Percentiles rank a stretch among this genome's conserved stretches.
phyloP scores from a whole-genome alignment of 2,888 invertebrate genomes.

The Serripes groenlandicus region DNA sequence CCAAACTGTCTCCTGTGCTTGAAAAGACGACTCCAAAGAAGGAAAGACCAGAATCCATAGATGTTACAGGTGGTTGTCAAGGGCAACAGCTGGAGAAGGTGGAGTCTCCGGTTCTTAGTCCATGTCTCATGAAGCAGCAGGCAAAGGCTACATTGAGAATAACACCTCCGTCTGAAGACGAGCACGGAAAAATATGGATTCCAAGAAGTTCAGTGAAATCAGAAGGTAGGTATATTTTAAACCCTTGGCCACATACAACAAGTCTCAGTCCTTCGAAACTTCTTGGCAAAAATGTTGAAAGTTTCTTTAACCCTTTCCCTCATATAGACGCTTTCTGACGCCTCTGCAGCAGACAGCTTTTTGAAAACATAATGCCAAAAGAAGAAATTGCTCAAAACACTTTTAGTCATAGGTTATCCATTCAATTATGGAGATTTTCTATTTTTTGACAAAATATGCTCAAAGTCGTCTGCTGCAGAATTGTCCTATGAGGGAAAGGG shows the following conservation, averaged over 20 bases:
- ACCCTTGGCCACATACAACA: not conserved
- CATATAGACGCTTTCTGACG: too few species aligned
- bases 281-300: not conserved
- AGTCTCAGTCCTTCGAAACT: not conserved
- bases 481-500: too few species aligned
- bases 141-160: constrained; percentile 73
- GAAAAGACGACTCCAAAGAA: constrained; percentile 66
- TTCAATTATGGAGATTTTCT: too few species aligned
- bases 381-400: constrained; percentile 1
- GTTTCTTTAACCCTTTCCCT: too few species aligned
- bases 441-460: too few species aligned
- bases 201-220: constrained; percentile 60
- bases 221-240: constrained; percentile 5
- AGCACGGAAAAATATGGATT: constrained; percentile 74
- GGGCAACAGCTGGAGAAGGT: not conserved
- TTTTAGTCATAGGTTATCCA: too few species aligned
- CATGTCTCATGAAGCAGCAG: constrained; percentile 68
- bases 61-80: constrained; percentile 16
- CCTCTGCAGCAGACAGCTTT: too few species aligned
- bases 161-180: constrained; percentile 72
- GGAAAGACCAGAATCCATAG: constrained; percentile 56
- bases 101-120: constrained; percentile 63
- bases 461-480: too few species aligned
- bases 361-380: not conserved
- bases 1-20: constrained; percentile 75